Base-by-base conservation (phyloP, 2,888 invertebrate species). In the Himalopsyche kuldschensis region DNA sequence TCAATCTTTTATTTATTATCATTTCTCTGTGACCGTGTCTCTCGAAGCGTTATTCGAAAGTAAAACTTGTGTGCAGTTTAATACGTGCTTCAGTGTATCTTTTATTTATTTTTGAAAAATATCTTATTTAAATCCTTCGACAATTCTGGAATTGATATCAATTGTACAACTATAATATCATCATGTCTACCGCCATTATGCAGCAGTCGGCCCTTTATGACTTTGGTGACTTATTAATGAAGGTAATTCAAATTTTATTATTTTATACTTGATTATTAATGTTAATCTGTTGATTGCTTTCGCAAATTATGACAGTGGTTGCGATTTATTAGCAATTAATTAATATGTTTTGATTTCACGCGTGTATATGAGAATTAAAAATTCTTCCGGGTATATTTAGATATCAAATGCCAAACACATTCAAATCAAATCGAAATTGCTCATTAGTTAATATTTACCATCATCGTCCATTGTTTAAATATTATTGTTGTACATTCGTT, bases 151-250 rank as follows among this genome's bases (percentile, higher is more conserved):
- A 78, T 83, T 75, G 80, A 80, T 55, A 47, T 82, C 81, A 69
- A 24, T 69, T 69, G 69, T 69, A 69, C 69, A 20, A 75, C 27
- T 48, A 15, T 15, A 55, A 79, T 41, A 31, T 46, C 80, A 82
- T n/a, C 79, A 95, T 95, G 95, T 95, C 95, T 91, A 94, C 95
- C 88, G 95, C 95, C 90, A 94, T 95, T 90, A 95, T 95, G 95
- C 94, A 94, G 91, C 94, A 93, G 91, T 93, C 94, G 91, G 93
- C 95, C 89, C 93, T 94, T 92, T 95, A 94, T 91, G 95, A 95
- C 89, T 94, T 95, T 92, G 94, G 94, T 92, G 95, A 95, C 90
- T 93, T 94, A 90, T 91, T 94, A 88, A 92, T 94, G 90, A 95
- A 95, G 94, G 95, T 95, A 93, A 91, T 90, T 89, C 31, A 48